Evolutionary conservation across 1,140 invertebrate genomes (phyloP), one percentile per base, ranked within the genome.

Genomic region (Diachasma alloeum): DNA sequence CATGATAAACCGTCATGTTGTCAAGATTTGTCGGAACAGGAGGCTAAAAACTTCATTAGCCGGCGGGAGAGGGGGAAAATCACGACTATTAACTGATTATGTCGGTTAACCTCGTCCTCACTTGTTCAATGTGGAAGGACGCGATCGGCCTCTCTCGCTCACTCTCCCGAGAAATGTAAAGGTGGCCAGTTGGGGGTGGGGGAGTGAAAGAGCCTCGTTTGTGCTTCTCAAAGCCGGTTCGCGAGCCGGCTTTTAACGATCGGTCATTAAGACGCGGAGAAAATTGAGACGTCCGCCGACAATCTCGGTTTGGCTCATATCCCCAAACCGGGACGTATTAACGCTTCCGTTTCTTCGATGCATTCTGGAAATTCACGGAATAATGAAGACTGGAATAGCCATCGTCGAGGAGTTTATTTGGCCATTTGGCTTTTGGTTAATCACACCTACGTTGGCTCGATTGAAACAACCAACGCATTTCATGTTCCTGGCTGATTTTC

Each of bases 181-280:
- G 69, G 39, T 77, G 77, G 44, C 11, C 44, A n/a, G 44, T 11
- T n/a, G 74, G 78, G 74, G 53, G 37, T 76, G 76, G 78, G 79
- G 73, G 70, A 73, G 17, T 36, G 63, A 71, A 36, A 26, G 68
- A 48, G 37, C 17, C 26, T 69, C 74, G 77, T 81, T 75, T 70
- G 63, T 68, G 24, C 15, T 22, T 19, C 11, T 78, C 73, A 74
- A 68, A 86, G 85, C 85, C 84, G 85, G 85, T 86, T 86, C 82
- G 76, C 59, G 6, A 74, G 80, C 76, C 79, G 79, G 78, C 80
- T 85, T 83, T 86, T 85, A 86, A 86, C 84, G 85, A 86, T 85
- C 83, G 84, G 84, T 86, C 85, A 85, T 86, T 86, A 86, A 85
- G 84, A 83, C 83, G 83, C 82, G 83, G 82, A 85, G 83, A 85